phyloP scores from a whole-genome alignment of 2,113 vertebrate genomes.

The Excalfactoria chinensis region DNA sequence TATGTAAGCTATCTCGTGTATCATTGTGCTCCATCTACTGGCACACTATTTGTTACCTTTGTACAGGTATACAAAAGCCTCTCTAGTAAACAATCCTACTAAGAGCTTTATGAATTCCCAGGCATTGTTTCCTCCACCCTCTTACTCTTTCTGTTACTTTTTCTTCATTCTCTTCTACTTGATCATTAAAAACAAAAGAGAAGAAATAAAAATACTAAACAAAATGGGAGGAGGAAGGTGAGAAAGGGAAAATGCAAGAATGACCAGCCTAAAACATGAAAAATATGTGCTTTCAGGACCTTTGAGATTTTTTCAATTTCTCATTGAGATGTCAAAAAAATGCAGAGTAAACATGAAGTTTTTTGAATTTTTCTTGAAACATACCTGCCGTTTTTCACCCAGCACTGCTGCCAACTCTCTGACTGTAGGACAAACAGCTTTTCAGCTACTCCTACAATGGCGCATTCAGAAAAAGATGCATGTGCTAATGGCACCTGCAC shows the following conservation, averaged over 20 bases:
- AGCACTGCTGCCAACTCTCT: slow-evolving; percentile 55
- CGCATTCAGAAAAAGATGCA: slow-evolving; percentile 65
- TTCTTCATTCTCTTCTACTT: neutral
- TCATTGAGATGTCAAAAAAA: slow-evolving; percentile 25
- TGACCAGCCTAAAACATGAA: neutral
- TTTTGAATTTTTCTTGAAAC: slow-evolving; percentile 56
- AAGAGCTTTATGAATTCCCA: neutral
- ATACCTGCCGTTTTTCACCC: slow-evolving; percentile 65
- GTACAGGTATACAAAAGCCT: neutral
- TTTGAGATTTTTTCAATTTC: neutral
- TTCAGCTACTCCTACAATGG: slow-evolving; percentile 65
- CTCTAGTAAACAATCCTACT: neutral
- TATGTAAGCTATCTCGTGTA: neutral
- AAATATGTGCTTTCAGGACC: neutral
- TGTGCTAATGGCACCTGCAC: slow-evolving; percentile 66
- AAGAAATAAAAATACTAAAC: neutral
- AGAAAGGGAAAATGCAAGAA: neutral
- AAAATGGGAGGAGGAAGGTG: neutral
- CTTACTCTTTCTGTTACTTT: neutral
- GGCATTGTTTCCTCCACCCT: neutral
- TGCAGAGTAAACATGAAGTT: slow-evolving; percentile 19
- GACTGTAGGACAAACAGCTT: slow-evolving; percentile 64
- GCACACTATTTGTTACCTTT: neutral
- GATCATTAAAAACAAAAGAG: neutral
- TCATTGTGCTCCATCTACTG: neutral